A percentile compares a stretch with the other conserved stretches of the same genome.
Evolutionary conservation across 1,140 invertebrate species (phyloP).

Genomic region (Trichonephila clavata): DNA sequence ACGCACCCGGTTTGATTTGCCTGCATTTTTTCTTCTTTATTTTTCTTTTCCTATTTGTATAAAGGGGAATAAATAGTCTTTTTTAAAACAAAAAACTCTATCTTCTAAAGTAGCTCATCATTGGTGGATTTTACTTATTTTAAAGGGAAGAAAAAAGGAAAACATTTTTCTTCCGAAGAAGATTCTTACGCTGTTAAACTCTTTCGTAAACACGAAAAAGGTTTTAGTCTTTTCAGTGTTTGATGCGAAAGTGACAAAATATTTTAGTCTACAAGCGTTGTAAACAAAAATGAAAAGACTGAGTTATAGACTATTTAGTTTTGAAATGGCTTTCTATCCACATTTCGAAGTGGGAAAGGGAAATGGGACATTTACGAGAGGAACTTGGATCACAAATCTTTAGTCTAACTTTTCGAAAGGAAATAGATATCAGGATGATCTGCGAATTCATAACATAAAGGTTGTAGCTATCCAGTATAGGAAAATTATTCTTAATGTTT

Average conservation of each 20-base stretch:
- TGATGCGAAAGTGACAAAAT: conserved; percentile 53
- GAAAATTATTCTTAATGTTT: not conserved
- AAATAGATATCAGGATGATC: not conserved
- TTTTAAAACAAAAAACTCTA: not conserved
- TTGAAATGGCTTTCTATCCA: conserved; percentile 1
- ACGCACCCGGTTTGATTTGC: not conserved
- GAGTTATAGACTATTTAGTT: conserved; percentile 61
- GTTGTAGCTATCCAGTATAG: not conserved
- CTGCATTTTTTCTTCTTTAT: not conserved
- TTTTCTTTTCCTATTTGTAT: not conserved
- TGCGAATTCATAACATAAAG: conserved; percentile 36
- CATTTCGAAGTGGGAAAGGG: not conserved
- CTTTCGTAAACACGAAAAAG: conserved; percentile 54
- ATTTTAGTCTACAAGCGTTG: conserved; percentile 56
- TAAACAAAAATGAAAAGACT: conserved; percentile 24
- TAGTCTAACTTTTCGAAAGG: not conserved
- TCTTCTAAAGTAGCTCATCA: not conserved
- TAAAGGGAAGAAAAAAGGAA: not conserved
- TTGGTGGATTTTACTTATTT: not conserved
- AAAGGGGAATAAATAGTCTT: not conserved
- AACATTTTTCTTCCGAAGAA: not conserved
- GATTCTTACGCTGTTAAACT: conserved; percentile 20
- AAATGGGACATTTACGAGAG: conserved; percentile 45
- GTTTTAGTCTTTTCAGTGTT: conserved; percentile 51
- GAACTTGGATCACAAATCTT: conserved; percentile 36